Evolutionary conservation across 2,888 invertebrate genomes (phyloP).

Genomic region (Athrips mouffetella): DNA sequence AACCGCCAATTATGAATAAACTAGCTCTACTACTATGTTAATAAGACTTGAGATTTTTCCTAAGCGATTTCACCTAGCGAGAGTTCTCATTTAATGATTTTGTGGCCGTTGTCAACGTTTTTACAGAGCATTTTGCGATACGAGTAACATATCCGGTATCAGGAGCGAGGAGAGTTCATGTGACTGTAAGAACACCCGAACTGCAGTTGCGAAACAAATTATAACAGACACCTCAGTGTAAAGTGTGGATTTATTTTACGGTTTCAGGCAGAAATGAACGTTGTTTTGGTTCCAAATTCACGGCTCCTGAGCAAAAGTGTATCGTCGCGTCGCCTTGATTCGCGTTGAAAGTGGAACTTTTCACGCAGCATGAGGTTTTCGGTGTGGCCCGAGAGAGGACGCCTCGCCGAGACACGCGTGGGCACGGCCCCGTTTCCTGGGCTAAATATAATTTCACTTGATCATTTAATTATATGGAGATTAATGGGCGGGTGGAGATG

Average conservation of each 20-base stretch:
- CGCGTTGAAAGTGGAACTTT: constrained; percentile 35
- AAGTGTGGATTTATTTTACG: constrained; percentile 25
- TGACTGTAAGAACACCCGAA: constrained; percentile 24
- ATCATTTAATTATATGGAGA: constrained; percentile 78
- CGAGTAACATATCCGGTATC: neutral
- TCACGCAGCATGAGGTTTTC: constrained; percentile 34
- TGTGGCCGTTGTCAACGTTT: constrained; percentile 58
- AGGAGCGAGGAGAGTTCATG: constrained; percentile 20
- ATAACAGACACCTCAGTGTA: constrained; percentile 29
- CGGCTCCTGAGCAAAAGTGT: too few relatives aligned
- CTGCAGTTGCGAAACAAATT: constrained; percentile 25
- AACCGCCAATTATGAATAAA: constrained; percentile 74
- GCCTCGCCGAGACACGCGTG: constrained; percentile 44
- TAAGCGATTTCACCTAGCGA: constrained; percentile 65
- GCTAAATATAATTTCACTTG: constrained; percentile 77
- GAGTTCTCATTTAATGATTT: constrained; percentile 69
- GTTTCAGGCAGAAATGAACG: constrained; percentile 17
- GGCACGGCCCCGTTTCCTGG: constrained; percentile 67
- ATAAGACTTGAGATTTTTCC: constrained; percentile 73
- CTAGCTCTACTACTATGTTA: constrained; percentile 73
- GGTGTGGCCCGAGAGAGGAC: constrained; percentile 45
- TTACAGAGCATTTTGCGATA: constrained; percentile 52
- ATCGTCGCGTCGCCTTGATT: constrained; percentile 8
- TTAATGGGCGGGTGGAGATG: constrained; percentile 67
- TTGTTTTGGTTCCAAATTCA: constrained; percentile 6